phyloP scores from a whole-genome alignment of 2,797 vertebrate genomes.

The Perdix hodgsoniae region DNA sequence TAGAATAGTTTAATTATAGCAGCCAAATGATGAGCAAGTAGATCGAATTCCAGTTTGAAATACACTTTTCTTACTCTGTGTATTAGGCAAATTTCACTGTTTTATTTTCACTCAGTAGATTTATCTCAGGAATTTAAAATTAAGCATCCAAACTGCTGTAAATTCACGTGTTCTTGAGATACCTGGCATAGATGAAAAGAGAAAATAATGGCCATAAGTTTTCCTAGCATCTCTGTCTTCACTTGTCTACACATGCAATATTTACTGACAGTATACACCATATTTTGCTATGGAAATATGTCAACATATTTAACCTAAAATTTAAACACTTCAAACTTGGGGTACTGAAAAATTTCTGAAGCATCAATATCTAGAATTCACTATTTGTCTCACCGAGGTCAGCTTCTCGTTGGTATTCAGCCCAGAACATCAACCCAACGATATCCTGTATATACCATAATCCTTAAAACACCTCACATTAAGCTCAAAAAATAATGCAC shows the following conservation, averaged over 20 bases:
- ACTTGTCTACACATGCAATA: not conserved
- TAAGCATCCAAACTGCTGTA: not conserved
- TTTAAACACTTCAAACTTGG: not conserved
- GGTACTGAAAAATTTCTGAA: not conserved
- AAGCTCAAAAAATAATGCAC: not conserved
- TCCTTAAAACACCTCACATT: not conserved
- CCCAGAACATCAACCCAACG: not conserved
- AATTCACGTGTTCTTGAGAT: not conserved
- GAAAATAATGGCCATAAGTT: not conserved
- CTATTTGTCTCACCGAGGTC: not conserved
- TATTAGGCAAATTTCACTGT: not conserved
- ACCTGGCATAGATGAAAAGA: not conserved
- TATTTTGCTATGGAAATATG: not conserved
- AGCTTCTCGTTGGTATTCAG: not conserved
- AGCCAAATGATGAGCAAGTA: not conserved
- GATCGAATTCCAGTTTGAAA: not conserved
- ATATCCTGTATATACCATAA: not conserved
- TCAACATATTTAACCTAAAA: not conserved
- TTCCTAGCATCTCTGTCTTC: not conserved
- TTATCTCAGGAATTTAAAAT: not conserved
- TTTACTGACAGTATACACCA: not conserved
- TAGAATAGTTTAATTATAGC: not conserved
- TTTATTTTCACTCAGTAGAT: fast-evolving
- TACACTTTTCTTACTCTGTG: not conserved
- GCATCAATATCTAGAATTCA: not conserved